A percentile compares a stretch with the other conserved stretches of the same genome.
Evolutionary conservation across 1,140 invertebrate species (phyloP).

Genomic region (Trissolcus basalis): DNA sequence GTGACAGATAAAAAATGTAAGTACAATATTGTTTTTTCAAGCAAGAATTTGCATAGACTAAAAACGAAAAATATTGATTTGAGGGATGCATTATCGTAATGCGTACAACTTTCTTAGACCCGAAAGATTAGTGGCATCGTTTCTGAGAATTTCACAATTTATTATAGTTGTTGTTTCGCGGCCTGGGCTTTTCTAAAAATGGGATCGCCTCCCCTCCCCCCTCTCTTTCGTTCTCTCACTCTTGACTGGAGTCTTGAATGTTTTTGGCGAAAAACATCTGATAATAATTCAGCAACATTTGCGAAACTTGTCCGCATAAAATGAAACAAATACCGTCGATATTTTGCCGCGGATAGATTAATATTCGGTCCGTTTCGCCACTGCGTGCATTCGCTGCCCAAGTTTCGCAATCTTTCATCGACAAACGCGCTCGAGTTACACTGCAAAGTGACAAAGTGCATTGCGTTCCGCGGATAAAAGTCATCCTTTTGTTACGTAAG

Average conservation of each 20-base stretch:
- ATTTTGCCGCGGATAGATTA: constrained; percentile 50
- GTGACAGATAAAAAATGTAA: too few species aligned
- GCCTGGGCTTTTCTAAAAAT: constrained; percentile 3
- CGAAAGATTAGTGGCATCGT: neutral
- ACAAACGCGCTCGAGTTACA: constrained; percentile 44
- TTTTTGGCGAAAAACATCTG: constrained; percentile 36
- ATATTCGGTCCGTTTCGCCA: constrained; percentile 40
- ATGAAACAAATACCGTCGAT: constrained; percentile 52
- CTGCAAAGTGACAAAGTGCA: constrained; percentile 57
- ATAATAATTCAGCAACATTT: constrained; percentile 32
- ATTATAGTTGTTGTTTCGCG: neutral
- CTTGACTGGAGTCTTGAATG: constrained; percentile 24
- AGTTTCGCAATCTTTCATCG: constrained; percentile 58
- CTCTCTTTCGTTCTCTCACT: constrained; percentile 2
- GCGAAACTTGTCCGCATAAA: constrained; percentile 41
- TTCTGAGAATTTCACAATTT: constrained; percentile 7
- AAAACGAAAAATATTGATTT: too few species aligned
- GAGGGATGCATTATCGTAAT: too few species aligned
- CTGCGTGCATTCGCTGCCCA: constrained; percentile 41
- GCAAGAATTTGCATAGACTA: too few species aligned
- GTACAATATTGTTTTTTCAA: too few species aligned
- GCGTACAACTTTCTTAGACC: too few species aligned
- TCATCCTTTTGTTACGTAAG: constrained; percentile 60
- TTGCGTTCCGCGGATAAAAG: constrained; percentile 58
- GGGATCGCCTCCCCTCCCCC: too few species aligned